Percentiles rank a stretch among this genome's conserved stretches.
Evolutionary conservation across 1,140 invertebrate species (phyloP).

Genomic region (Caligus rogercresseyi): DNA sequence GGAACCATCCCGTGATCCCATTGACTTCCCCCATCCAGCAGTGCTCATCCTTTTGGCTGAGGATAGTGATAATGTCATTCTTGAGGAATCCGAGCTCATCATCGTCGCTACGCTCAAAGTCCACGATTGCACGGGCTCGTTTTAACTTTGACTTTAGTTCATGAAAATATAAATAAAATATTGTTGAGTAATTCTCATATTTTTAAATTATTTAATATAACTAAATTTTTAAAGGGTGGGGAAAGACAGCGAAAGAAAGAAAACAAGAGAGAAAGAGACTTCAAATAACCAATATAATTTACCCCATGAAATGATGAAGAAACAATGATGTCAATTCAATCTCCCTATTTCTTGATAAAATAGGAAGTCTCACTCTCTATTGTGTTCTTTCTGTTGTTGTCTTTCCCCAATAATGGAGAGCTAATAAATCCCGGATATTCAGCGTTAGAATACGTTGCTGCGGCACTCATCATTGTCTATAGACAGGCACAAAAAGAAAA

Average conservation of each 20-base stretch:
- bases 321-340: too few relatives aligned
- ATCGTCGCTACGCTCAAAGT: slow-evolving; percentile 95
- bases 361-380: too few relatives aligned
- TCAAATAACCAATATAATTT: background rate
- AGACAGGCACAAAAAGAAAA: too few relatives aligned
- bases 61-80: slow-evolving; percentile 94
- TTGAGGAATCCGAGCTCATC: slow-evolving; percentile 95
- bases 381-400: too few relatives aligned
- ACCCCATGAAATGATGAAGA: too few relatives aligned
- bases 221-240: background rate
- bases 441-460: too few relatives aligned
- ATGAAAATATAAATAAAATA: background rate
- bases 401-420: too few relatives aligned
- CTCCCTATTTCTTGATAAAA: too few relatives aligned
- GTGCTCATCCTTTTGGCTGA: slow-evolving; percentile 96
- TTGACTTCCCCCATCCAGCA: slow-evolving; percentile 99
- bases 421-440: too few relatives aligned
- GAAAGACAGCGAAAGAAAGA: background rate
- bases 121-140: slow-evolving; percentile 30
- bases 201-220: background rate
- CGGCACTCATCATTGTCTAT: too few relatives aligned
- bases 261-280: too few relatives aligned
- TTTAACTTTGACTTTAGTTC: slow-evolving; percentile 5
- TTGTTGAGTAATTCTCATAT: background rate
- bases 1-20: slow-evolving; percentile 94